Base-by-base conservation (phyloP, 92 coral and sea anemone species). In the Scolanthus callimorphus region DNA sequence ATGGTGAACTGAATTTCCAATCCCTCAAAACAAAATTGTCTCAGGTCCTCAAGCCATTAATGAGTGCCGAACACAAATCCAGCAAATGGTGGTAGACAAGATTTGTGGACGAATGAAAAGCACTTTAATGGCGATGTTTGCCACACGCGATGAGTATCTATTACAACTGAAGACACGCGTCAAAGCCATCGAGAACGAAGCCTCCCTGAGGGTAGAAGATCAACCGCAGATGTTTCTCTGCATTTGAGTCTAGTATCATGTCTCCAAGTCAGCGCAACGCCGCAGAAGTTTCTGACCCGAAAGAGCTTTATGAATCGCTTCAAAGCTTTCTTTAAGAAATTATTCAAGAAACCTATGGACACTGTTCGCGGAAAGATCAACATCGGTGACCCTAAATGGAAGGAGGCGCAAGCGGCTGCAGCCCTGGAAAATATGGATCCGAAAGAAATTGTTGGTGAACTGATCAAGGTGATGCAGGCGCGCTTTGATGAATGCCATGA, bases 351-450 rank as follows among this genome's bases (percentile, higher is more conserved):
- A 20, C 64, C 65, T 0, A 6, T 54, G 21, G 11, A 3, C 23
- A 55, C 63, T 31, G 8, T 81, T 0, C 49, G 29, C 17, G 88
- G 88, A 2, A 69, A 55, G 25, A 76, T 71, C 3, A 70, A 60
- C 10, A 82, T 81, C 25, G 88, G 88, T 38, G 47, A 71, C 20
- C 9, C 77, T 2, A 6, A 30, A 4, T 81, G 88, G 88, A 81
- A 81, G 63, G 53, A 41, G 29, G 12, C 31, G 0, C 39, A 56
- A 45, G 88, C 82, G 19, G 29, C 69, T 25, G 49, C 25, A 2
- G 63, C 63, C 27, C 67, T 81, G 17, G 2, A 37, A n/a, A 60
- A 23, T 30, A 71, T 81, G 10, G 46, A 81, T 22, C 26, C 71
- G 11, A 4, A 55, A 0, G 17, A 17, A 10, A 54, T 81, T 38